Evolutionary conservation across 2,888 invertebrate species (phyloP), one percentile per base, ranked within the genome.

Genomic region (Dasysyrphus tricinctus): DNA sequence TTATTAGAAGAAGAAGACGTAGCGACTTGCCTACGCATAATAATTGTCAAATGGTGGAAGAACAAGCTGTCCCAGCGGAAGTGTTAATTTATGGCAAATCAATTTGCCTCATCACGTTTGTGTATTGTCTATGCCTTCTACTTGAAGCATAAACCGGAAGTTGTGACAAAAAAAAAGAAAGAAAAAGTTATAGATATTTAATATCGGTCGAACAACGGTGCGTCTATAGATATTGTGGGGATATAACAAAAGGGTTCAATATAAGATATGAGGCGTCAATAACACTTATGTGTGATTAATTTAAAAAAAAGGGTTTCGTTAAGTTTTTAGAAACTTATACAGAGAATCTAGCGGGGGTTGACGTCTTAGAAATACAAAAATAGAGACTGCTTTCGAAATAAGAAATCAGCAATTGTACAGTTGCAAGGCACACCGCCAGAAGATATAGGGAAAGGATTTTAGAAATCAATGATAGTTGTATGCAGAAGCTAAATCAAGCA

Each of bases 51-150:
- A 37, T 57, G 57, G 24, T 59, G 32, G 59, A 67, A 47, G 57
- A 54, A 65, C 32, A 59, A 63, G 44, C 42, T 54, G 44, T 61
- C 73, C 11, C 63, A 80, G 47, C 80, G 84, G 84, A 84, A 76
- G 70, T 72, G 70, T 37, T 51, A 74, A 82, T 82, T 59, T 67
- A 73, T 69, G 81, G 49, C 44, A 24, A 57, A 67, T 59, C 81
- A 67, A 49, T 82, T 65, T 82, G 73, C 44, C 12, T 8, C 61
- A 74, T 49, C 79, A 70, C 63, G 74, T 78, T 73, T 72, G 67
- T 59, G 78, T 70, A 59, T 14, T 8, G 1, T 49, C 24, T 24
- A 24, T 24, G 24, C 24, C 24, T 24, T 24, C 24, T 12, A 39
- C 14, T 29, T 54, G 0, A 32, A 54, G 29, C n/a, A 34, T 12